Evolutionary conservation across 2,888 invertebrate genomes (phyloP), one percentile per base, ranked within the genome.

Genomic region (Isotomurus palustris): DNA sequence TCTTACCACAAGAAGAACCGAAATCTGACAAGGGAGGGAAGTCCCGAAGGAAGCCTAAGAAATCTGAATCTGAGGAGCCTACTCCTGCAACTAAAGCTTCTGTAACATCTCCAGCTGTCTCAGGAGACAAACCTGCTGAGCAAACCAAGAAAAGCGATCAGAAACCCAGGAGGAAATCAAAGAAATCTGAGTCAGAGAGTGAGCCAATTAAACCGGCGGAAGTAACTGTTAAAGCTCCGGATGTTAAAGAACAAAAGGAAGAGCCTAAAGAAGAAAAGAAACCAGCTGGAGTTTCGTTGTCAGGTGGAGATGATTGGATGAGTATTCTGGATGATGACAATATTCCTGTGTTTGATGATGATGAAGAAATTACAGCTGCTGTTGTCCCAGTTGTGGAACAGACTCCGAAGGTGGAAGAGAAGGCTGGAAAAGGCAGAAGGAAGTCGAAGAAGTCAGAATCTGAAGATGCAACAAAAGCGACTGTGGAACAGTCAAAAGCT

Each of bases 1-100:
- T 48, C 29, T 28, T 25, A 19, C 5, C 8, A 19, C 10, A 19
- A 5, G 6, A 19, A 44, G 22, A 14, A 19, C 22, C 12, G 44
- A 19, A 4, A 24, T n/a, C 44, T n/a, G 10, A 8, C 17, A 8
- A n/a, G n/a, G n/a, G n/a, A n/a, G n/a, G n/a, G n/a, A n/a, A n/a
- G n/a, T n/a, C n/a, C n/a, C 67, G 58, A 62, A 74, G 74, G 64
- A 76, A 75, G 62, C 73, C 73, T 53, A 76, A 74, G 53, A 76
- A 50, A 24, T 45, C 45, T 27, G 51, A 55, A 32, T 44, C 28
- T 35, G 51, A 51, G 5, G 6, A 4, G 6, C 14, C 6, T 6
- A 5, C 24, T 14, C 8, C 14, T 14, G 8, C n/a, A n/a, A n/a
- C n/a, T n/a, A n/a, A n/a, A n/a, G n/a, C n/a, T n/a, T n/a, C n/a